A percentile compares a stretch with the other conserved stretches of the same genome.
Evolutionary conservation across 2,888 invertebrate genomes (phyloP).

Genomic region (Drosophila longiperda): DNA sequence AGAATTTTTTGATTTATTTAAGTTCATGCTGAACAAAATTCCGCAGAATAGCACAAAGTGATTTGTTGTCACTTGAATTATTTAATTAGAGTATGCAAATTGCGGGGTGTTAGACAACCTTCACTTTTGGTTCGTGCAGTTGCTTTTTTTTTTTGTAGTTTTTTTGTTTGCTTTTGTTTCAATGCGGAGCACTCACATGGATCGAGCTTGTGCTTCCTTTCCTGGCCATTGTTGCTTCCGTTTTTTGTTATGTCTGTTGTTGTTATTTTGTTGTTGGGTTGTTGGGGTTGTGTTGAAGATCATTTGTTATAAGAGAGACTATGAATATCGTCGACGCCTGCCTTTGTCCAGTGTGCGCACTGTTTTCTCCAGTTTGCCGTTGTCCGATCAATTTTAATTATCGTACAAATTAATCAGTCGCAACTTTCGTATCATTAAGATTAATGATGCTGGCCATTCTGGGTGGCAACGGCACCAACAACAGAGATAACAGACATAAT

Average conservation of each 20-base stretch:
- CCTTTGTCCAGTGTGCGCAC: slow-evolving; percentile 32
- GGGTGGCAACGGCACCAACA: slow-evolving; percentile 67
- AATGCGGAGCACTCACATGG: slow-evolving; percentile 39
- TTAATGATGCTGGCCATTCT: slow-evolving; percentile 71
- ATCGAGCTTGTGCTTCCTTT: slow-evolving; percentile 53
- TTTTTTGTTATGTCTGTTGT: slow-evolving; percentile 42
- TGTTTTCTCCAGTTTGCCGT: slow-evolving; percentile 52
- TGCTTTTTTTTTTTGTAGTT: slow-evolving; percentile 8
- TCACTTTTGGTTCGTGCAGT: slow-evolving; percentile 10
- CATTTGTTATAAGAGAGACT: slow-evolving; percentile 65
- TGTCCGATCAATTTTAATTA: slow-evolving; percentile 79
- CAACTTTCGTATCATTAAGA: slow-evolving; percentile 80
- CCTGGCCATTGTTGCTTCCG: slow-evolving; percentile 62
- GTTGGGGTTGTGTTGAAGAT: slow-evolving; percentile 52
- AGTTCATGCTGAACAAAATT: background rate
- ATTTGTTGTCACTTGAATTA: background rate
- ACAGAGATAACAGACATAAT: slow-evolving; percentile 12
- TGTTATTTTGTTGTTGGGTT: slow-evolving; percentile 9
- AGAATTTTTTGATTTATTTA: background rate
- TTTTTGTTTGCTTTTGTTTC: slow-evolving; percentile 7
- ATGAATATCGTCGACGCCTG: slow-evolving; percentile 55
- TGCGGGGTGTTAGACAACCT: background rate
- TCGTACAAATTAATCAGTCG: slow-evolving; percentile 79
- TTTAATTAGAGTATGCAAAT: slow-evolving; percentile 23
- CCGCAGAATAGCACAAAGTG: background rate